Evolutionary conservation across 2,797 vertebrate species (phyloP), one percentile per base, ranked within the genome.

Genomic region (Babyrousa celebensis): DNA sequence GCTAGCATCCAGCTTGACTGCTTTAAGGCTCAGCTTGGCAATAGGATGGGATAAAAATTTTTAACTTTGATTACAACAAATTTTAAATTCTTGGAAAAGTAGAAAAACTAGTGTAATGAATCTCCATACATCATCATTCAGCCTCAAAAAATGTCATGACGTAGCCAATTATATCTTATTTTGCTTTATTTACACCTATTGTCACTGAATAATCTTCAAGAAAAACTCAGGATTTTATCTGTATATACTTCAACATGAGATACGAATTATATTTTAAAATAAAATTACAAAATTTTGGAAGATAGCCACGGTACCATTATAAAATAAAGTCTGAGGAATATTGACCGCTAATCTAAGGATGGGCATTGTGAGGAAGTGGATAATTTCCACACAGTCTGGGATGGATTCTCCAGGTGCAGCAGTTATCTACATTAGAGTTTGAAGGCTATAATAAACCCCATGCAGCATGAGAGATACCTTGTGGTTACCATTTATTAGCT

Each of bases 311-410:
- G 67, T 23, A 43, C 8, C 17, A 67, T 43, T 32, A 70, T 27
- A 85, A 56, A 71, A 75, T 74, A 91, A 82, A 71, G 92, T 25
- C 36, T 89, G 27, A 94, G 63, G 17, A 75, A 79, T 2, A 12
- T 14, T 83, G 62, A 32, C 63, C 63, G 43, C 91, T 60, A 71
- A 56, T 4, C 36, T 83, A 16, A 83, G 20, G 20, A 77, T 43
- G 25, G 7, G 48, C 10, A 21, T 20, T 58, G 11, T 18, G 7
- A 86, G 5, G 48, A 54, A 78, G 83, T 85, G 78, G 29, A 75
- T 17, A 72, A 5, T 87, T 67, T 79, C 62, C 40, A 74, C 7
- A 25, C 36, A 23, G n/a, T 84, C 58, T 87, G 60, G 5, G 29
- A 3, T 17, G 58, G 58, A 56, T 21, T 10, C 32, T 40, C 25